phyloP scores from a whole-genome alignment of 2,113 vertebrate genomes.

The Acinonyx jubatus region DNA sequence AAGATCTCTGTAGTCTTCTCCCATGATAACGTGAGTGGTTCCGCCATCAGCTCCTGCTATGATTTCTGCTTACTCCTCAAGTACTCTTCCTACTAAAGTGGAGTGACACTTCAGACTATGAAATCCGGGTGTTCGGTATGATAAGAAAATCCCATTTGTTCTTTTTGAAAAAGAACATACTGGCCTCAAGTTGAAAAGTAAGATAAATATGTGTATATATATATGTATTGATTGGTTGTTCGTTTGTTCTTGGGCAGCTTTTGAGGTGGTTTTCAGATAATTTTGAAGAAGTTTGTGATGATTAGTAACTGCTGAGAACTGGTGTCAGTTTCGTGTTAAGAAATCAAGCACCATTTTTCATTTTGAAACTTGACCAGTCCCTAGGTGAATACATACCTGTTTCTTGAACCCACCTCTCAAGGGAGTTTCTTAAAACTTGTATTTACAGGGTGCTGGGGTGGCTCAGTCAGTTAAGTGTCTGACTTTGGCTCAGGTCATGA shows the following conservation, averaged over 20 bases:
- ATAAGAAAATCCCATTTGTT: slow-evolving; percentile 21
- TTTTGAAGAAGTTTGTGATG: not conserved
- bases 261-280: not conserved
- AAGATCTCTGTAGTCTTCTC: not conserved
- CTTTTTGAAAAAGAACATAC: slow-evolving; percentile 33
- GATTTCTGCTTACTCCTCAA: not conserved
- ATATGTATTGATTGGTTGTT: not conserved
- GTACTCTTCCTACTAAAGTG: not conserved
- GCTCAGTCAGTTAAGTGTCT: no score
- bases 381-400: not conserved
- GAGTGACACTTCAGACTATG: not conserved
- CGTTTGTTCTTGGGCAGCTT: not conserved
- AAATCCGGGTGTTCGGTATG: not conserved
- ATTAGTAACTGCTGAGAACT: not conserved
- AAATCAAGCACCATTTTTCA: slow-evolving; percentile 9
- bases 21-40: not conserved
- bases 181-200: slow-evolving; percentile 30
- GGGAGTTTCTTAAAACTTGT: not conserved
- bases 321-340: not conserved
- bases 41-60: rapidly evolving
- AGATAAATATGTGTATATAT: not conserved
- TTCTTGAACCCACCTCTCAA: not conserved
- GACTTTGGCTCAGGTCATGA: no score
- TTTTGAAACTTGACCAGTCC: not conserved
- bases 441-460: no score